Conservation (phyloP, 2,888 invertebrate species). For the Coremacera marginata region DNA sequence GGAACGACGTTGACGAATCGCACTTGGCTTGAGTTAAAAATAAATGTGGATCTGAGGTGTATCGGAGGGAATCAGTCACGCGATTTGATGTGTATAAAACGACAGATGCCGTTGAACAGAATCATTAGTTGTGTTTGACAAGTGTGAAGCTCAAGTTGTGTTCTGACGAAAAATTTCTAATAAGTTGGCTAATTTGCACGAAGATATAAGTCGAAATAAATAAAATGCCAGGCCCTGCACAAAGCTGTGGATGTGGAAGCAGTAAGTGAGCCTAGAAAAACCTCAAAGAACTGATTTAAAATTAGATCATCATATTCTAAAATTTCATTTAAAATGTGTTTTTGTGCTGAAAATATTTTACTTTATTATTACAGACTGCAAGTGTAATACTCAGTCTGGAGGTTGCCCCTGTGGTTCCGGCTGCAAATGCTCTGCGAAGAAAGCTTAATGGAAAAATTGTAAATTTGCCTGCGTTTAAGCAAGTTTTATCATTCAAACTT, state of each 20-base stretch:
- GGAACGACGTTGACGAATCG: no score
- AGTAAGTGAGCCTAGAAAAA: neutral
- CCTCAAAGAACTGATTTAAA: neutral
- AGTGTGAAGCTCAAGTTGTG: conserved; percentile 22
- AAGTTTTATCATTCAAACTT: no score
- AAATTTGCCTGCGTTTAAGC: no score
- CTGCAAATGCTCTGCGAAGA: conserved; percentile 45
- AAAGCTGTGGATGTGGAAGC: conserved; percentile 29
- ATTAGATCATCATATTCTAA: no score
- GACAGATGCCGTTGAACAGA: neutral
- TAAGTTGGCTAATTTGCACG: neutral
- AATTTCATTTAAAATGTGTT: neutral
- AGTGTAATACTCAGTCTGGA: conserved; percentile 35
- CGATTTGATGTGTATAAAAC: conserved; percentile 31
- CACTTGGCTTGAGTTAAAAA: neutral
- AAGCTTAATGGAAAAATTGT: neutral
- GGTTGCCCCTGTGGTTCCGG: conserved; percentile 38
- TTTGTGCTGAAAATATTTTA: neutral
- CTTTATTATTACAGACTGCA: conserved; percentile 36
- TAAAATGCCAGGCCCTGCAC: conserved; percentile 15
- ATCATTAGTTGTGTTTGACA: conserved; percentile 16
- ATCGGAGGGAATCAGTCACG: neutral
- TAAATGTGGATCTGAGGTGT: neutral
- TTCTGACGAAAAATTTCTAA: neutral
- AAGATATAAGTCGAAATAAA: neutral